phyloP scores from a whole-genome alignment of 2,113 vertebrate genomes.

The Cettia cetti region DNA sequence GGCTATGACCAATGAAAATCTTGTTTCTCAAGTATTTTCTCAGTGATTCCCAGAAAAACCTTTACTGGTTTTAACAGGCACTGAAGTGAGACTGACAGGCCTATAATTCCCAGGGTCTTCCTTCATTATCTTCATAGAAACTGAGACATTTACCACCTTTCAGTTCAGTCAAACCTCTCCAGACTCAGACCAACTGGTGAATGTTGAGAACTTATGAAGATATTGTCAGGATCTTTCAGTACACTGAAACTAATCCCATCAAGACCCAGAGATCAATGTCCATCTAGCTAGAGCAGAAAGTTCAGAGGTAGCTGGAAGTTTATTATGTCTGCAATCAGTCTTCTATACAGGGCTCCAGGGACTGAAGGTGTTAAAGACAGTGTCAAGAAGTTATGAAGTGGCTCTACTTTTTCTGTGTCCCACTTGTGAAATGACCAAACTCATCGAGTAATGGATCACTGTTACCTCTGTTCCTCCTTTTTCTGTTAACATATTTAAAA shows the following conservation, averaged over 20 bases:
- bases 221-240: neutral
- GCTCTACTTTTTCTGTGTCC: neutral
- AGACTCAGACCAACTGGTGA: neutral
- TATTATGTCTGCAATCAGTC: neutral
- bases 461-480: neutral
- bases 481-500: neutral
- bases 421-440: neutral
- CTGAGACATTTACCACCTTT: neutral
- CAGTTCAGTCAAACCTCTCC: neutral
- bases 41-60: neutral
- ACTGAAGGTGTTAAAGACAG: neutral
- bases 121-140: neutral
- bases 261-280: neutral
- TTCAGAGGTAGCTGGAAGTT: neutral
- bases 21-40: neutral
- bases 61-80: rapidly evolving
- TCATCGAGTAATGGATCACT: neutral
- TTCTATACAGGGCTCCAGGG: neutral
- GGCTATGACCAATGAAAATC: neutral
- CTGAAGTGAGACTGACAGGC: neutral
- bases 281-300: neutral
- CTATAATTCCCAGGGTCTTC: neutral
- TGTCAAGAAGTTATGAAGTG: neutral
- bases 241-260: neutral
- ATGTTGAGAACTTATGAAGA: rapidly evolving